Conservation (phyloP, 2,888 invertebrate species). For the Acronicta psi region DNA sequence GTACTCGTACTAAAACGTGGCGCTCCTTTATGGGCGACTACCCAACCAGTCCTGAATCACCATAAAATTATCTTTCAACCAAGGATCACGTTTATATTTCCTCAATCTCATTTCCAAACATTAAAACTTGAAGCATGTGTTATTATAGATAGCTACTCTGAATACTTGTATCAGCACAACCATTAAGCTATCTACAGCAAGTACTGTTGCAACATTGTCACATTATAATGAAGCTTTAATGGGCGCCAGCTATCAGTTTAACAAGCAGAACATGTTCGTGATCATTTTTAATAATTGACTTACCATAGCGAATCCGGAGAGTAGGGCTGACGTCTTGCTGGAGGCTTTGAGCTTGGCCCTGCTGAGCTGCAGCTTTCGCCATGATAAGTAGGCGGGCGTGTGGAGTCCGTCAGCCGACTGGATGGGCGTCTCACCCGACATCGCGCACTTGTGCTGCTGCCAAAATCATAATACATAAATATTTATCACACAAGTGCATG, state of each 20-base stretch:
- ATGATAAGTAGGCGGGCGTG: conserved; percentile 95
- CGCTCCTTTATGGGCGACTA: too few species aligned
- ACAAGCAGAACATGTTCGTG: conserved; percentile 4
- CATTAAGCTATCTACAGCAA: conserved; percentile 25
- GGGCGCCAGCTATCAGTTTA: conserved; percentile 19
- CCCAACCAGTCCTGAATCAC: too few species aligned
- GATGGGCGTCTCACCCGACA: conserved; percentile 90
- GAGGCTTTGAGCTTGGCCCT: conserved; percentile 99
- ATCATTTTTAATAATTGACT: conserved; percentile 55
- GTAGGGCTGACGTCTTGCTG: conserved; percentile 98
- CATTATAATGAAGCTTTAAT: conserved; percentile 17
- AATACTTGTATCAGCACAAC: not conserved
- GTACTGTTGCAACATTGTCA: conserved; percentile 14
- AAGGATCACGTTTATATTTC: too few species aligned
- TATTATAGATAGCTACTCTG: conserved; percentile 1
- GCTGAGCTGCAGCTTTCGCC: conserved; percentile 97
- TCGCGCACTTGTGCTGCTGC: conserved; percentile 80
- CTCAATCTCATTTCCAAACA: too few species aligned
- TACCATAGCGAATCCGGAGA: conserved; percentile 99
- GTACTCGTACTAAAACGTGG: too few species aligned
- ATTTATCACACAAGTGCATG: conserved; percentile 8
- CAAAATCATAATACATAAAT: conserved; percentile 26
- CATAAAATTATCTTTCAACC: too few species aligned
- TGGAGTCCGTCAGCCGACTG: conserved; percentile 94
- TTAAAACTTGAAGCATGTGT: not conserved